Base-by-base conservation (phyloP, 2,888 invertebrate genomes). In the Agriopis aurantiaria region DNA sequence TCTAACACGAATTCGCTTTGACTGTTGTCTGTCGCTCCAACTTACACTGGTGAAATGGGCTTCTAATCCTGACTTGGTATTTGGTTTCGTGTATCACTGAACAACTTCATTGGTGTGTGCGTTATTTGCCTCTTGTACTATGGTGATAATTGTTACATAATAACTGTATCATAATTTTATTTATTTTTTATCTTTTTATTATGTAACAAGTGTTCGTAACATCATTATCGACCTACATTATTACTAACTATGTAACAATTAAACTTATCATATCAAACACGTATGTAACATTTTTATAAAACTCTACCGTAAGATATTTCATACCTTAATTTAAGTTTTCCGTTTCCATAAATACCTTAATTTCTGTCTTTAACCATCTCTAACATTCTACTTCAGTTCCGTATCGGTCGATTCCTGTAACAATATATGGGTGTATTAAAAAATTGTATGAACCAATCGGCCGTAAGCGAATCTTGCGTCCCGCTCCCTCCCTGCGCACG, bases 121-220 rank as follows among this genome's bases (percentile, higher is more conserved):
- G 94, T 93, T 88, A 93, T 93, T 93, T 93, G 94, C 93, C 94
- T 94, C 86, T 82, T 87, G 86, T 91, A 83, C 87, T 85, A 87
- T 83, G 82, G 81, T 77, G 64, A 80, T 89, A 76, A 85, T 81
- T 89, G 87, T 89, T 88, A 87, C 87, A 83, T 88, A 85, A 89
- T 88, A 88, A 88, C 85, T 83, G 78, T 84, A 78, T 59, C 17
- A 43, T 43, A 43, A 12, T 43, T n/a, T 55, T 84, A 78, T 59
- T 71, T 73, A 68, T 80, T 70, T 59, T 73, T 65, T 76, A 78
- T 84, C 76, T 81, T 78, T 84, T 88, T 88, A 86, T 85, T 87
- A 86, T 89, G 83, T 91, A 87, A 88, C 89, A 85, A 87, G 51
- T 81, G 77, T 85, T 83, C 81, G 77, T 76, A 72, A 66, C 64